Evolutionary conservation across 2,888 invertebrate species (phyloP).

Genomic region (Andrena bicolor): DNA sequence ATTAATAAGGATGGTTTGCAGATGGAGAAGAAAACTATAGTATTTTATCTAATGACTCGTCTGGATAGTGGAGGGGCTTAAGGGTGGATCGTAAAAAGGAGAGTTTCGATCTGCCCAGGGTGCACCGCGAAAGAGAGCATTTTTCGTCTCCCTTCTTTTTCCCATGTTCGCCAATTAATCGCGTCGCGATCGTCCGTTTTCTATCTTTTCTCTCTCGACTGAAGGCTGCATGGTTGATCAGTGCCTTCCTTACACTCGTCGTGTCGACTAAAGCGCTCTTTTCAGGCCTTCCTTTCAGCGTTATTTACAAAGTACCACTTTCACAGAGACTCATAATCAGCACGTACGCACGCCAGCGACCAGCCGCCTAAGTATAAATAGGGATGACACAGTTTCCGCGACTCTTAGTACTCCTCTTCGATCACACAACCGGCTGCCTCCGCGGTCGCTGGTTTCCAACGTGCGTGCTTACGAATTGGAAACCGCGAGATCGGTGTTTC

Average conservation of each 20-base stretch:
- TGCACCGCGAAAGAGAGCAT: slow-evolving; percentile 49
- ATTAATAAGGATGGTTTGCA: not conserved
- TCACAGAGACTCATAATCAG: slow-evolving; percentile 48
- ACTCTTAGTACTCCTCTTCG: not conserved
- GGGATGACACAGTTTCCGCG: slow-evolving; percentile 18
- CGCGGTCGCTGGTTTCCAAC: not conserved
- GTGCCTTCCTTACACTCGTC: slow-evolving; percentile 74
- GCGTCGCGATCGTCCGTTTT: slow-evolving; percentile 26
- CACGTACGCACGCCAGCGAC: slow-evolving; percentile 47
- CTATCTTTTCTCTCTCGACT: slow-evolving; percentile 65
- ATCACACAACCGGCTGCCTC: not conserved
- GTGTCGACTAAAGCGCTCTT: slow-evolving; percentile 53
- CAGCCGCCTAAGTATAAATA: slow-evolving; percentile 32
- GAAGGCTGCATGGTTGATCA: slow-evolving; percentile 82
- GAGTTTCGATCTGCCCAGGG: slow-evolving; percentile 31
- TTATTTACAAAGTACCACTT: slow-evolving; percentile 61
- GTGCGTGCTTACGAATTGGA: not conserved
- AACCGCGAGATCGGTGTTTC: not conserved
- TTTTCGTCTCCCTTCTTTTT: not conserved
- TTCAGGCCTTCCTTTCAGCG: slow-evolving; percentile 51
- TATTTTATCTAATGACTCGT: not conserved
- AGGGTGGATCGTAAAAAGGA: not conserved
- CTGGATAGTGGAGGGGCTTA: not conserved
- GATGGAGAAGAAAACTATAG: not conserved
- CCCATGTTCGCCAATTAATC: slow-evolving; percentile 18